Conservation (phyloP, 2,888 invertebrate genomes). For the Clunio marinus region DNA sequence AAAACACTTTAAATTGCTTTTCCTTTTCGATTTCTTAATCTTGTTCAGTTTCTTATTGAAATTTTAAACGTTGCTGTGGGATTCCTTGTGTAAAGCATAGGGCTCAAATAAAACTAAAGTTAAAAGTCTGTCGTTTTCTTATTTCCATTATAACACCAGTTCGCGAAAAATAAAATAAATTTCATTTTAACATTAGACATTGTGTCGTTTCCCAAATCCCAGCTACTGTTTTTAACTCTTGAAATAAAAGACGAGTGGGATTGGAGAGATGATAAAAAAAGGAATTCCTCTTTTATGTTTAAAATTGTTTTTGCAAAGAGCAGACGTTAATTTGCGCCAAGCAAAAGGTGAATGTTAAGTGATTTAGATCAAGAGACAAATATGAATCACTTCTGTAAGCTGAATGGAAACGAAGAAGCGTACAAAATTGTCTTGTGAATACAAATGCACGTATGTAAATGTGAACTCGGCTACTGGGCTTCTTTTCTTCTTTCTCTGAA, state of each 20-base stretch:
- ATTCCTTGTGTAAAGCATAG: not conserved
- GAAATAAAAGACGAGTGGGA: conserved; percentile 26
- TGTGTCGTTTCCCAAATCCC: conserved; percentile 31
- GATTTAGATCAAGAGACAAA: conserved; percentile 33
- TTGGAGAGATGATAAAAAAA: conserved; percentile 28
- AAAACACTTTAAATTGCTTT: conserved; percentile 38
- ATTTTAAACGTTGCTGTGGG: conserved; percentile 21
- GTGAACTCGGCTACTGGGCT: not conserved
- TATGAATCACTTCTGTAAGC: conserved; percentile 21
- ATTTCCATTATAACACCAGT: not conserved
- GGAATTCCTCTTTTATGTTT: conserved; percentile 20
- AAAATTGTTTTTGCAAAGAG: conserved; percentile 8
- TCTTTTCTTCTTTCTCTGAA: no score
- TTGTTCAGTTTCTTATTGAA: conserved; percentile 11
- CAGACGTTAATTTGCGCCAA: conserved; percentile 36
- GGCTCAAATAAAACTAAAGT: not conserved
- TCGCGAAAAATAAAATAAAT: conserved; percentile 23
- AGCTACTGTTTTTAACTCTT: conserved; percentile 23
- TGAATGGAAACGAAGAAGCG: not conserved
- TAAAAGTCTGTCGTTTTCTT: not conserved
- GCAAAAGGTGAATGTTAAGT: conserved; percentile 28
- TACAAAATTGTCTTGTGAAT: not conserved
- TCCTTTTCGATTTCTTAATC: conserved; percentile 39
- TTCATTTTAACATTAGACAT: conserved; percentile 31
- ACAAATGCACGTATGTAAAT: not conserved